Evolutionary conservation across 2,888 invertebrate genomes (phyloP), one percentile per base, ranked within the genome.

Genomic region (Deilephila porcellus): DNA sequence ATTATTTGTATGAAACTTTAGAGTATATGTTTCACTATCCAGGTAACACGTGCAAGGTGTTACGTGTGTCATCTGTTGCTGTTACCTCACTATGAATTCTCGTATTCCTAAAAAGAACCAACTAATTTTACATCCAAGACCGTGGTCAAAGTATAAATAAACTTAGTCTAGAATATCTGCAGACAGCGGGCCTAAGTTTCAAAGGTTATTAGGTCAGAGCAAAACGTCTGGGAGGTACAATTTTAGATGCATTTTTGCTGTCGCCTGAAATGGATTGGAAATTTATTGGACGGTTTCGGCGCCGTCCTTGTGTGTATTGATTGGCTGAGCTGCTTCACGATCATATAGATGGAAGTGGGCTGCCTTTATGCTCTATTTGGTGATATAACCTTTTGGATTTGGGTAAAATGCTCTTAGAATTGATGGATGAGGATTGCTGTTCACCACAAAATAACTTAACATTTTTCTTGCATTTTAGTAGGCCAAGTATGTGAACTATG

Each of bases 181-280:
- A 37, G 64, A 59, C 72, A 64, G 32, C 59, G 56, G 32, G 75
- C 75, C 72, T 75, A 76, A 79, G 81, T 78, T 79, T 82, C 80
- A 82, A 83, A 87, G 82, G 85, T 87, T 83, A 85, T 85, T 87
- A 83, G 86, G 87, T 86, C 86, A 86, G 80, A 79, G 79, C 79
- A 34, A 59, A 11, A 8, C 25, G 71, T 72, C 72, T 60, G 63
- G 70, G 37, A 70, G 60, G 64, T 62, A 37, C 60, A 7, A 37
- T 37, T 63, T 73, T 63, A 76, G 71, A 74, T 78, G 75, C 73
- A 77, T 79, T 79, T 76, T 76, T 78, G 73, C 73, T 76, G 73
- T 72, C 63, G 74, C 37, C n/a, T 71, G 25, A 72, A 71, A 78
- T 78, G 73, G 25, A 73, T 70, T 71, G 77, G 59, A 71, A 20